phyloP scores from a whole-genome alignment of 2,797 vertebrate genomes.

The Fistularia commersonii region DNA sequence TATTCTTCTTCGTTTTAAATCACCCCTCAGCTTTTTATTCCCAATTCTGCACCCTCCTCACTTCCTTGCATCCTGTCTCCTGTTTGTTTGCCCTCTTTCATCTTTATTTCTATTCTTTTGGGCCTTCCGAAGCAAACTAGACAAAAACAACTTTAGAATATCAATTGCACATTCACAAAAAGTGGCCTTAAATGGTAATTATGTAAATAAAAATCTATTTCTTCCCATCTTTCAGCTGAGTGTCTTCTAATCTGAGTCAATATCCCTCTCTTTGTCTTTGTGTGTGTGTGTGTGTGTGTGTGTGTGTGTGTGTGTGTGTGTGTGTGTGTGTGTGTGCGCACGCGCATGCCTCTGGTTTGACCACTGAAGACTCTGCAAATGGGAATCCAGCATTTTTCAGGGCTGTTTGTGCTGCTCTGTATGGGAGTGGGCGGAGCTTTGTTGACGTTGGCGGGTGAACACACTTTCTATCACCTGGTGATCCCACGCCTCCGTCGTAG shows the following conservation, averaged over 20 bases:
- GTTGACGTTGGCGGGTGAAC: conserved; percentile 86
- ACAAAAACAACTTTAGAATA: conserved; percentile 34
- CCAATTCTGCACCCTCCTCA: neutral
- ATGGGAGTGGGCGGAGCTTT: conserved; percentile 87
- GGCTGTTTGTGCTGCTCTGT: conserved; percentile 89
- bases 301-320: conserved; percentile 1
- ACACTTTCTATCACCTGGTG: conserved; percentile 85
- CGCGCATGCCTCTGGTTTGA: neutral
- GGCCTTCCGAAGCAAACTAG: conserved; percentile 22
- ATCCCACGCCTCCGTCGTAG: conserved; percentile 83
- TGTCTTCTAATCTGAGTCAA: conserved; percentile 31
- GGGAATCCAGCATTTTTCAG: conserved; percentile 92
- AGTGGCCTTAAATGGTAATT: conserved; percentile 47
- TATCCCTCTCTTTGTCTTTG: too few relatives aligned
- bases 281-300: neutral
- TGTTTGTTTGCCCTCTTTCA: conserved; percentile 19
- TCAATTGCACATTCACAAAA: conserved; percentile 36
- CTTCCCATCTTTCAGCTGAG: conserved; percentile 14
- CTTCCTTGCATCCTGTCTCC: conserved; percentile 8
- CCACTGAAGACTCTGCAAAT: conserved; percentile 86
- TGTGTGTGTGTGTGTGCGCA: conserved; percentile 1
- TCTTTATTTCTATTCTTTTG: conserved; percentile 22
- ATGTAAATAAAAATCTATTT: conserved; percentile 48
- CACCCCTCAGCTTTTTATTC: conserved; percentile 4
- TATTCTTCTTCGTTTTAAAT: too few relatives aligned